A percentile compares a stretch with the other conserved stretches of the same genome.
Conservation (phyloP, 2,797 vertebrate species). For the Antennarius maculatus region DNA sequence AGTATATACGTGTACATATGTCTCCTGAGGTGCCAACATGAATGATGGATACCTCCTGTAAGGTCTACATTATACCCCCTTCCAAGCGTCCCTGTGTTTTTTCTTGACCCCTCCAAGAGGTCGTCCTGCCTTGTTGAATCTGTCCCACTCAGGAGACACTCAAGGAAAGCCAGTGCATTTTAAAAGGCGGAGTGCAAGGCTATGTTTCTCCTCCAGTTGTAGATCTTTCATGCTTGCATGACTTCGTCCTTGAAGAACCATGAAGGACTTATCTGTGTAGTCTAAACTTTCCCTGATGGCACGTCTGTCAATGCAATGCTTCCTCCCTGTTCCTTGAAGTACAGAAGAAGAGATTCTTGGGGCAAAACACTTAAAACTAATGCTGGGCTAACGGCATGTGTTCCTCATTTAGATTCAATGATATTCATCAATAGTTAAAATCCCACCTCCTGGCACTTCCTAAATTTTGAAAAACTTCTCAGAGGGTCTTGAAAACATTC, state of each 20-base stretch:
- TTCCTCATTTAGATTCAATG: constrained; percentile 48
- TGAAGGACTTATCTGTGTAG: constrained; percentile 74
- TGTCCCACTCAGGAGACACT: constrained; percentile 74
- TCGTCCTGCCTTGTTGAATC: constrained; percentile 72
- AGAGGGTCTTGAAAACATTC: constrained; percentile 33
- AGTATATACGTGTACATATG: background rate
- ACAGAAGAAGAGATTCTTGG: constrained; percentile 19
- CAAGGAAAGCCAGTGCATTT: constrained; percentile 76
- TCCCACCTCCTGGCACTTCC: constrained; percentile 56
- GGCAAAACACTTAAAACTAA: constrained; percentile 24
- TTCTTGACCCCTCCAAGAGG: constrained; percentile 75
- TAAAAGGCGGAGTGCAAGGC: constrained; percentile 70
- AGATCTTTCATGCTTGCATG: constrained; percentile 67
- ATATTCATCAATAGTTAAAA: constrained; percentile 51
- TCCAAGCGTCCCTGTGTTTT: constrained; percentile 65
- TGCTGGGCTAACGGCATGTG: constrained; percentile 29
- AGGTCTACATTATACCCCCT: constrained; percentile 49
- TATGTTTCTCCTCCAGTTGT: constrained; percentile 63
- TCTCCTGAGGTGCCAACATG: constrained; percentile 62
- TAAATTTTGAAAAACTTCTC: constrained; percentile 38
- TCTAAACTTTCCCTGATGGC: constrained; percentile 56
- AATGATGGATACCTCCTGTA: constrained; percentile 70
- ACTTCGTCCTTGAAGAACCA: constrained; percentile 69
- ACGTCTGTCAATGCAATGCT: constrained; percentile 56
- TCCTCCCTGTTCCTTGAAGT: constrained; percentile 36